Evolutionary conservation across 1,140 invertebrate genomes (phyloP).

Genomic region (Diplogasteroides magnus): DNA sequence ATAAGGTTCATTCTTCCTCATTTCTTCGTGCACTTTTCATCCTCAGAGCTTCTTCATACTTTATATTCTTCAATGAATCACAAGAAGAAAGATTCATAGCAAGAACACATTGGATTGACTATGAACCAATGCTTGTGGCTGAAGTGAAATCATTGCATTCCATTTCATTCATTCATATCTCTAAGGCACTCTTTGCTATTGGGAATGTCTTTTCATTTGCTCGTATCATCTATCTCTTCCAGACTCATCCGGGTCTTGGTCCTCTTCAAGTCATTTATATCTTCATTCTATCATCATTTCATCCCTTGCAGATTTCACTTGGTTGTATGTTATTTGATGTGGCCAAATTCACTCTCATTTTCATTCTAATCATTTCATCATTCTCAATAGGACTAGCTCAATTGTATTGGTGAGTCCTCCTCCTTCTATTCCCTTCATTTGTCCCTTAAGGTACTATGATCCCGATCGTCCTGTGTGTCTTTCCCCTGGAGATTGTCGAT

Average conservation of each 20-base stretch:
- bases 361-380: conserved; percentile 60
- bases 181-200: conserved; percentile 49
- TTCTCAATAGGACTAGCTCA: conserved; percentile 62
- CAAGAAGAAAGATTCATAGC: conserved; percentile 33
- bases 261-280: conserved; percentile 54
- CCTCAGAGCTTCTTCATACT: conserved; percentile 37
- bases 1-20: conserved; percentile 47
- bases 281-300: neutral
- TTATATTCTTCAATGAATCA: conserved; percentile 34
- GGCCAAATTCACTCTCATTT: conserved; percentile 62
- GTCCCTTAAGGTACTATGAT: conserved; percentile 28
- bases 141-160: conserved; percentile 21
- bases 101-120: conserved; percentile 49
- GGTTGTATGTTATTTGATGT: conserved; percentile 63
- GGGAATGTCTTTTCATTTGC: conserved; percentile 60
- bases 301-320: conserved; percentile 57
- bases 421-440: conserved; percentile 36
- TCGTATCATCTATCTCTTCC: conserved; percentile 58
- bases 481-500: conserved; percentile 29
- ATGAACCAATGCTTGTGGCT: conserved; percentile 54
- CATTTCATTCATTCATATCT: neutral
- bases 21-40: conserved; percentile 1
- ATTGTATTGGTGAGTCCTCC: conserved; percentile 57
- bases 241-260: conserved; percentile 59
- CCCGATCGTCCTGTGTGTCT: conserved; percentile 40